phyloP scores from a whole-genome alignment of 2,113 vertebrate genomes.

The Stegostoma tigrinum region DNA sequence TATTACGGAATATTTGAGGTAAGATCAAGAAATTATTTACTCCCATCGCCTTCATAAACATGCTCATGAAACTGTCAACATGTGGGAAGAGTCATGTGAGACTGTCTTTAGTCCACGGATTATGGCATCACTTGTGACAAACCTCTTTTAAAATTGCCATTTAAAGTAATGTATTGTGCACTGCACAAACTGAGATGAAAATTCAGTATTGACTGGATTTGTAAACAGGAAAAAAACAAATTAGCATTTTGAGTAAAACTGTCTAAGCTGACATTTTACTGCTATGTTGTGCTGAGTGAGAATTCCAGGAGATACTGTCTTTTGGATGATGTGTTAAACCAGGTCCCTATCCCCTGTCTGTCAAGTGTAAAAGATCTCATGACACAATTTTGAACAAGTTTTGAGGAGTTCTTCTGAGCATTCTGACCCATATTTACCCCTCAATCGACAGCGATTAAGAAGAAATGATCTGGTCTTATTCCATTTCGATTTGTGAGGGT shows the following conservation, averaged over 20 bases:
- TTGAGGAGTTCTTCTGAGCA: neutral
- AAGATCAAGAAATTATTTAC: neutral
- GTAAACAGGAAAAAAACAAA: neutral
- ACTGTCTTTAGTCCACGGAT: neutral
- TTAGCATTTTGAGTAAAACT: neutral
- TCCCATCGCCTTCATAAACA: neutral
- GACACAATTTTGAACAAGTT: neutral
- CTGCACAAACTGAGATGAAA: neutral
- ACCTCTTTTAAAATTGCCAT: neutral
- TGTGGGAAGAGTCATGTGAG: neutral
- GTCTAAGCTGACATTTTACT: neutral
- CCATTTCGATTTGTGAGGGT: no score
- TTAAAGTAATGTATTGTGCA: neutral
- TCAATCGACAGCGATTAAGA: neutral
- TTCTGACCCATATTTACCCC: neutral
- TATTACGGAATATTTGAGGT: neutral
- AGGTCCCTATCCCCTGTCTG: neutral
- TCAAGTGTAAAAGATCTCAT: neutral
- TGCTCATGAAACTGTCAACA: neutral
- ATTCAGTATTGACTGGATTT: neutral
- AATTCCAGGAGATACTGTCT: neutral
- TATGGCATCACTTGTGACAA: neutral
- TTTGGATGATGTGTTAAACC: neutral
- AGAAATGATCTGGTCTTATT: neutral
- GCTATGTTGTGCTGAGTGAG: neutral